Evolutionary conservation across 2,797 vertebrate species (phyloP).

Genomic region (Tamandua tetradactyla): DNA sequence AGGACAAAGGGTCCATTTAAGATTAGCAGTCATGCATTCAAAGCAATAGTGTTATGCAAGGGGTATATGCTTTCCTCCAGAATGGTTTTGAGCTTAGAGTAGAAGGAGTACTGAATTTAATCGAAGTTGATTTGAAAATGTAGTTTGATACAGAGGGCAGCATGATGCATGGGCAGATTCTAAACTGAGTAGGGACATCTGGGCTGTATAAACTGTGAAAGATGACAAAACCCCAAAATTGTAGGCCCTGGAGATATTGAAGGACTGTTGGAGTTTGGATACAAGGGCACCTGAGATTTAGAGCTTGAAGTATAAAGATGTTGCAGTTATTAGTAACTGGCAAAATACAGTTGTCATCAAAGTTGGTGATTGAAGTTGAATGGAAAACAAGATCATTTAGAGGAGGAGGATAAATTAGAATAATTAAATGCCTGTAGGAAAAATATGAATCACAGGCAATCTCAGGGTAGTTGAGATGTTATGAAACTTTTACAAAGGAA

Average conservation of each 20-base stretch:
- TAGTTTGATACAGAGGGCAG: background rate
- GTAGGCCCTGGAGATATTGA: background rate
- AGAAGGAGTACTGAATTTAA: background rate
- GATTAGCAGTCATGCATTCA: background rate
- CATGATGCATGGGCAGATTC: background rate
- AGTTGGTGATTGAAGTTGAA: background rate
- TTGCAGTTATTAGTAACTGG: background rate
- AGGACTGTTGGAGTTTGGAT: background rate
- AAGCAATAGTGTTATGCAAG: background rate
- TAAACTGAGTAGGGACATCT: background rate
- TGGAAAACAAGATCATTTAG: background rate
- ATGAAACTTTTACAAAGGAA: background rate
- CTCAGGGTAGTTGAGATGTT: background rate
- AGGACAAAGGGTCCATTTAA: background rate
- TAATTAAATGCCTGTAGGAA: background rate
- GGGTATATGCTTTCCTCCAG: background rate
- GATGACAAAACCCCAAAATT: background rate
- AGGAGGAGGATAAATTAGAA: background rate
- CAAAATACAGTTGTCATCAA: background rate
- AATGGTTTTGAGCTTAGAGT: background rate
- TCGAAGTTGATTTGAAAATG: background rate
- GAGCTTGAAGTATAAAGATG: background rate
- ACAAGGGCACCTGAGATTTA: background rate
- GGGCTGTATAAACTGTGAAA: background rate
- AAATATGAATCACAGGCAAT: background rate